These are phyloP conservation scores for Morinoia aosen DNA, from an alignment of 2,888 invertebrate species.

Conservation along the genomic window DNA sequence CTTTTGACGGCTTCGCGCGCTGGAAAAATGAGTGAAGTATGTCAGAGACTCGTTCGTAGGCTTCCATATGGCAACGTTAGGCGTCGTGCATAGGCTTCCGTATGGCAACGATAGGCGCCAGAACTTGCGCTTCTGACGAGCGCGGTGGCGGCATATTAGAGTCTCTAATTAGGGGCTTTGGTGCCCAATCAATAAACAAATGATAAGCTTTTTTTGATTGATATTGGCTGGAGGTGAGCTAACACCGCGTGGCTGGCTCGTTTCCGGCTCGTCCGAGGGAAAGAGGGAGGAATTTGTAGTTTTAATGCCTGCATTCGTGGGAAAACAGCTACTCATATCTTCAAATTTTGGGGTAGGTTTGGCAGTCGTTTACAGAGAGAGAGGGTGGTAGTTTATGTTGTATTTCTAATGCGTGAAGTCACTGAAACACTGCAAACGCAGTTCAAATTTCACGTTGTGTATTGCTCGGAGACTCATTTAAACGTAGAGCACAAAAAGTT, in stretches of 20 bases:
- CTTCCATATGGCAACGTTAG: background rate
- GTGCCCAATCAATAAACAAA: conserved; percentile 29
- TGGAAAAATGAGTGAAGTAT: conserved; percentile 12
- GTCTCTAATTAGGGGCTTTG: conserved; percentile 14
- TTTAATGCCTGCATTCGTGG: background rate
- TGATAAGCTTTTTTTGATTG: conserved; percentile 33
- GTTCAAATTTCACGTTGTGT: too few species aligned
- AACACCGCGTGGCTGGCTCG: background rate
- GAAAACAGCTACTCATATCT: too few species aligned
- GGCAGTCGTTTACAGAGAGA: too few species aligned
- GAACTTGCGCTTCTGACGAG: background rate
- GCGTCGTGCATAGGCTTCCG: background rate
- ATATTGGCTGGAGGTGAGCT: background rate
- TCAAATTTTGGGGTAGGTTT: too few species aligned
- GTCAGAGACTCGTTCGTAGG: background rate
- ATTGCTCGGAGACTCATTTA: too few species aligned
- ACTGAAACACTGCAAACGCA: too few species aligned
- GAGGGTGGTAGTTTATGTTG: too few species aligned
- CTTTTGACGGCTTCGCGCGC: background rate
- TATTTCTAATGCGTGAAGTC: too few species aligned
- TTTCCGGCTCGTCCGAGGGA: background rate
- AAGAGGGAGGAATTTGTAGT: background rate
- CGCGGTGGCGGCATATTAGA: background rate
- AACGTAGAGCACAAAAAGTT: too few species aligned
- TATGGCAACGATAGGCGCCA: background rate